A percentile compares a stretch with the other conserved stretches of the same genome.
Evolutionary conservation across 2,113 vertebrate species (phyloP).

Genomic region (Tachysurus vachellii): DNA sequence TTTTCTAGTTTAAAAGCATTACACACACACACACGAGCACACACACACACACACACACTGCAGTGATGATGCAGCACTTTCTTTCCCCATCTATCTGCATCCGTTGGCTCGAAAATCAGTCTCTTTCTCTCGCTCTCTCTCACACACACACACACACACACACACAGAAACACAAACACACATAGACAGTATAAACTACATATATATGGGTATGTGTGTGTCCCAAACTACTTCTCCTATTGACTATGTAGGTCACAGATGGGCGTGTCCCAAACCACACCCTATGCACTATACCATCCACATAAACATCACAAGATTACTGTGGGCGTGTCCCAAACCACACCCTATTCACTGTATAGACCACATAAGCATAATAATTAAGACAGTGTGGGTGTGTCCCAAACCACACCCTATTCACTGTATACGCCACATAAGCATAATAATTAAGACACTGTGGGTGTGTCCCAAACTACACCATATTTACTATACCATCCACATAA

Average conservation of each 20-base stretch:
- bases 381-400: not conserved
- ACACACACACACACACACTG: conserved; percentile 7
- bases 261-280: not conserved
- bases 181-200: not conserved
- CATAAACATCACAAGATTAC: not conserved
- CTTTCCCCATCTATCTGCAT: not conserved
- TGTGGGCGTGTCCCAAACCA: not conserved
- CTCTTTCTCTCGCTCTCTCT: not conserved
- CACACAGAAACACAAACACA: not conserved
- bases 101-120: not conserved
- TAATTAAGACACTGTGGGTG: not conserved
- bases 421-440: not conserved
- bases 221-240: not conserved
- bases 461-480: not conserved
- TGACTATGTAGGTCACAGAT: not conserved
- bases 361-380: not conserved
- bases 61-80: conserved; percentile 45
- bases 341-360: too few species aligned
- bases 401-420: not conserved
- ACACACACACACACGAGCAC: not conserved
- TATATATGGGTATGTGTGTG: too few species aligned
- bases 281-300: not conserved
- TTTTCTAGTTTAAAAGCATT: not conserved
- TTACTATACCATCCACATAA: not conserved
- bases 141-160: conserved; percentile 19